Evolutionary conservation across 2,113 vertebrate genomes (phyloP), one percentile per base, ranked within the genome.

Genomic region (Strix aluco): DNA sequence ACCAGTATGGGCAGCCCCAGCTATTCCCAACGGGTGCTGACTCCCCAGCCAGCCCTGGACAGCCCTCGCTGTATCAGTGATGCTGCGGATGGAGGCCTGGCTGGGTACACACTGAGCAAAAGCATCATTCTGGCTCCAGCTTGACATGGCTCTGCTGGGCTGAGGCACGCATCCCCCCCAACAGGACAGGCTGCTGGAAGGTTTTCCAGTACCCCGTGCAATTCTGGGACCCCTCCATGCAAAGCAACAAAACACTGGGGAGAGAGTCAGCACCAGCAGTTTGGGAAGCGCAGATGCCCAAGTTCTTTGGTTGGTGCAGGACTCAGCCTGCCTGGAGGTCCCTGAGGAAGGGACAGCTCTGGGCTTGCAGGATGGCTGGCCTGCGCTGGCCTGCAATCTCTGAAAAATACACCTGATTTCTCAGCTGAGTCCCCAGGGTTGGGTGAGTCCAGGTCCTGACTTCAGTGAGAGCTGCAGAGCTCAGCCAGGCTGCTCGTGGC

Each of bases 401-500:
- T 4, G 1, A 20, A 49, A 83, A 62, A 38, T 17, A 59, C 5
- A 49, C 15, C 18, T 58, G 32, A 29, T 77, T 47, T 51, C 66
- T 93, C 52, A 72, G 30, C 23, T 3, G 4, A 90, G 58, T 40
- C 8, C 42, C 44, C 6, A 34, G 3, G 15, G 11, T 11, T 22
- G 23, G 2, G 9, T 47, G 51, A 67, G 61, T 21, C 27, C 38
- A 25, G 9, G 19, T 84, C 27, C 69, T 51, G n/a, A 38, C 25
- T 81, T 51, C 40, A 65, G 38, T 0, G 1, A 74, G 40, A 57
- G 25, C 47, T 26, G 29, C 20, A 26, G 62, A 55, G 20, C 46
- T 74, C 1, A 0, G 16, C 6, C 2, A 1, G 52, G 52, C 32
- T 61, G n/a, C 13, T 21, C 1, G 0, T 69, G 44, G 36, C 51